phyloP scores from a whole-genome alignment of 53 echinoderm and acorn worm species.

The Antedon mediterranea region DNA sequence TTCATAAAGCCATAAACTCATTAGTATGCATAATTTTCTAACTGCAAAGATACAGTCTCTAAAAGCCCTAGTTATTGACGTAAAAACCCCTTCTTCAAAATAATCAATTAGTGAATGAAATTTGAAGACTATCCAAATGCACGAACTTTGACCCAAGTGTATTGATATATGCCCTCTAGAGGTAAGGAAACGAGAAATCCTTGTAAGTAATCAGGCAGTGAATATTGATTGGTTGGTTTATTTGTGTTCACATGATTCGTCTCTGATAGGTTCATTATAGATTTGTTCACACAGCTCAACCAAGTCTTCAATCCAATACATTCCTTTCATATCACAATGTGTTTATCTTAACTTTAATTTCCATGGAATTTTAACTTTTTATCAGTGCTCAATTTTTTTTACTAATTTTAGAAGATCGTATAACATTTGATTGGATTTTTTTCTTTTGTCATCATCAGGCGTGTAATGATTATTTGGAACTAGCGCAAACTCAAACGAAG shows the following conservation, averaged over 20 bases:
- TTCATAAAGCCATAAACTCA: no score
- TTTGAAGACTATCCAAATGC: not conserved
- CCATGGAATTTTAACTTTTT: not conserved
- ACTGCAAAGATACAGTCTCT: not conserved
- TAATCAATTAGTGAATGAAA: not conserved
- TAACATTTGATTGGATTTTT: not conserved
- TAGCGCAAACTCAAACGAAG: conserved; percentile 79
- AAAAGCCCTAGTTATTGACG: not conserved
- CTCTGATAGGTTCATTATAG: not conserved
- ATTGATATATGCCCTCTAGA: not conserved
- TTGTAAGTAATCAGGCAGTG: not conserved
- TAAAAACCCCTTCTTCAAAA: not conserved
- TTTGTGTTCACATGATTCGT: not conserved
- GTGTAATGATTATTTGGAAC: conserved; percentile 68
- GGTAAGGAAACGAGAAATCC: not conserved
- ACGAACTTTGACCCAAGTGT: not conserved
- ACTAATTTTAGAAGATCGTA: no score
- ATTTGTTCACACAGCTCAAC: not conserved
- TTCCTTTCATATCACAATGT: not conserved
- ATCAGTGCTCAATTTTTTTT: no score
- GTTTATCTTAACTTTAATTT: not conserved
- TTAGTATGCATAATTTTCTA: no score
- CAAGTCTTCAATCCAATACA: not conserved
- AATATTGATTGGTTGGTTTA: not conserved
- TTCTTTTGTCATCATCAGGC: conserved; percentile 40